Conservation (phyloP, 2,888 invertebrate genomes). For the Oasisia sp. region DNA sequence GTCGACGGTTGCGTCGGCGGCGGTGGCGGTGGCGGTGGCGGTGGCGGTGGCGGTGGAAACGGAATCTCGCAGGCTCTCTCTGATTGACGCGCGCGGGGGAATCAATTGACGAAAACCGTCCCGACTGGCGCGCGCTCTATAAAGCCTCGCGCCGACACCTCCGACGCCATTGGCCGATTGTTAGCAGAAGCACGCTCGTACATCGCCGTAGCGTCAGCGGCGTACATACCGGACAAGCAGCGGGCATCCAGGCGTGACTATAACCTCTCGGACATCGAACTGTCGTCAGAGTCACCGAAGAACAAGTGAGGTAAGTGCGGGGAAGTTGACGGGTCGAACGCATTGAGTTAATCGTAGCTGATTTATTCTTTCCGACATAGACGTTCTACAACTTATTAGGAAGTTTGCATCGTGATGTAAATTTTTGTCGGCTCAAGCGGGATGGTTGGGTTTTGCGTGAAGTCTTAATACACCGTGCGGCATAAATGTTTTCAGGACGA, state of each 20-base stretch:
- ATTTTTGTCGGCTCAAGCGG: not conserved
- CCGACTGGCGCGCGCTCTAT: not conserved
- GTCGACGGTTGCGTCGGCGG: not conserved
- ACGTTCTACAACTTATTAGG: not conserved
- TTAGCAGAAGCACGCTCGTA: not conserved
- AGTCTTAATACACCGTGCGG: not conserved
- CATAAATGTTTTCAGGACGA: not conserved
- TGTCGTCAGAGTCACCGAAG: not conserved
- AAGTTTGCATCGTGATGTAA: too few species aligned
- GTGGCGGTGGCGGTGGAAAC: not conserved
- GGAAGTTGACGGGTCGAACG: not conserved
- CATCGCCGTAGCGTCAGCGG: not conserved
- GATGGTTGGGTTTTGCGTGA: not conserved
- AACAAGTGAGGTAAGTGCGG: not conserved
- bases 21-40: not conserved
- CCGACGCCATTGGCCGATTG: not conserved
- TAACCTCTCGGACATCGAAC: not conserved
- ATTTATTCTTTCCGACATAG: not conserved
- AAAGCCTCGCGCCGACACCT: not conserved
- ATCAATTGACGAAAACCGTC: constrained; percentile 6
- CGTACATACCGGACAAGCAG: not conserved
- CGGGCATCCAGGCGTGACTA: not conserved
- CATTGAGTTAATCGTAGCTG: not conserved
- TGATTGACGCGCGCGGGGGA: not conserved
- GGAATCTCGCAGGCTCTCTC: not conserved